Percentiles rank a stretch among this genome's conserved stretches.
phyloP scores from a whole-genome alignment of 2,888 invertebrate genomes.

The Trissoscelio sp. region DNA sequence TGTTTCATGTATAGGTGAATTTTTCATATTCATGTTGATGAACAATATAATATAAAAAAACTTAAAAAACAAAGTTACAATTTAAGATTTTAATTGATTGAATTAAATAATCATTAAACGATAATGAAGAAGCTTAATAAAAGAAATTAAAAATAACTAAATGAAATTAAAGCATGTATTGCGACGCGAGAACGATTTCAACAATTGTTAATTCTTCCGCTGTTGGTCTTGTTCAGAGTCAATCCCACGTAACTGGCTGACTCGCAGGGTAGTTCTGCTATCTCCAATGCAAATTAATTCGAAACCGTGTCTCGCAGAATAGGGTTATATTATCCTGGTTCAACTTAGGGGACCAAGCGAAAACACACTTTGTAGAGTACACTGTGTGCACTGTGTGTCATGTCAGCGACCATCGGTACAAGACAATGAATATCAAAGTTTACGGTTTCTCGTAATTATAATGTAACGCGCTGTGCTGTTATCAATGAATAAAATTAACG shows the following conservation, averaged over 20 bases:
- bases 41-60: too few species aligned
- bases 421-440: constrained; percentile 69
- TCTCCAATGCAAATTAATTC: constrained; percentile 71
- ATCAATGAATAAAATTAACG: constrained; percentile 46
- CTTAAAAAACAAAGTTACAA: too few species aligned
- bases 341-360: constrained; percentile 67
- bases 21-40: too few species aligned
- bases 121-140: not conserved
- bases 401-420: constrained; percentile 68
- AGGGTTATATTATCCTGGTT: constrained; percentile 69
- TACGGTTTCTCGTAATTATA: constrained; percentile 62
- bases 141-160: not conserved
- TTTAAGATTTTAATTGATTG: too few species aligned
- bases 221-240: constrained; percentile 65
- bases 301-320: constrained; percentile 68
- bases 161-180: constrained; percentile 11
- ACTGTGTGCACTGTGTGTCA: constrained; percentile 63
- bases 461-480: constrained; percentile 34
- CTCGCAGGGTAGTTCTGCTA: constrained; percentile 65
- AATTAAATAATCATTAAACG: too few species aligned
- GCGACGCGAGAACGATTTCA: constrained; percentile 19
- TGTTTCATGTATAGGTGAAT: too few species aligned
- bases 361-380: constrained; percentile 68
- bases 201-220: constrained; percentile 64
- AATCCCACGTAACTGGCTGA: constrained; percentile 64